phyloP scores from a whole-genome alignment of 1,140 invertebrate genomes.

The Drosophila carrolli region DNA sequence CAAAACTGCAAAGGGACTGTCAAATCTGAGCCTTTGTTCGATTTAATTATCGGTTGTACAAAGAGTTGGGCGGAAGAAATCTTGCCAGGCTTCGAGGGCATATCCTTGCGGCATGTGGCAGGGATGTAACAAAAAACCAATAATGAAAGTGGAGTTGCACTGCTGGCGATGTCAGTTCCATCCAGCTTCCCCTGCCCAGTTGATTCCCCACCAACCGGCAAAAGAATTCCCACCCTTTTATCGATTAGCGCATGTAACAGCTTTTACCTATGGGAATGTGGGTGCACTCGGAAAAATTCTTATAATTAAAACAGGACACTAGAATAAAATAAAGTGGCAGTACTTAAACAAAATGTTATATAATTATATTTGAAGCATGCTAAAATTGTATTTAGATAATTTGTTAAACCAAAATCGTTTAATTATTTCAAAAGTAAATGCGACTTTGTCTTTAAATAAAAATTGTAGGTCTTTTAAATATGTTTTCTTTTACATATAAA shows the following conservation, averaged over 20 bases:
- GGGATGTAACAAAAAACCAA: conserved; percentile 53
- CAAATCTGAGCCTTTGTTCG: conserved; percentile 50
- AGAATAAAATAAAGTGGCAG: too few relatives aligned
- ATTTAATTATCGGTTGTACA: conserved; percentile 52
- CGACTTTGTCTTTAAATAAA: too few relatives aligned
- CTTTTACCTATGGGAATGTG: conserved; percentile 37
- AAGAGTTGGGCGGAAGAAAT: conserved; percentile 26
- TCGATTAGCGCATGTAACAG: conserved; percentile 72
- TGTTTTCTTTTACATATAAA: too few relatives aligned
- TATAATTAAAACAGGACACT: too few relatives aligned
- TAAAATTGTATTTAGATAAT: too few relatives aligned
- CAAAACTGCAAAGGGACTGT: conserved; percentile 24
- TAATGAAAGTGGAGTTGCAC: conserved; percentile 54
- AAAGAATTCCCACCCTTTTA: conserved; percentile 35
- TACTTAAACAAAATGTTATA: too few relatives aligned
- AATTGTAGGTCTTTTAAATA: too few relatives aligned
- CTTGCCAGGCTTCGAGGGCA: conserved; percentile 27
- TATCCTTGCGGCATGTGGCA: conserved; percentile 39
- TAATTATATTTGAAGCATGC: too few relatives aligned
- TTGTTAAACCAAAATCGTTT: too few relatives aligned
- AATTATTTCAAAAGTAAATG: too few relatives aligned
- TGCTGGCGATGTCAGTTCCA: conserved; percentile 32
- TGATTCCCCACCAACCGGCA: conserved; percentile 3
- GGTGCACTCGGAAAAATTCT: conserved; percentile 6
- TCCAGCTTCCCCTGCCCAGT: conserved; percentile 11